Conservation (phyloP, 2,113 vertebrate genomes). For the Vanacampus margaritifer region DNA sequence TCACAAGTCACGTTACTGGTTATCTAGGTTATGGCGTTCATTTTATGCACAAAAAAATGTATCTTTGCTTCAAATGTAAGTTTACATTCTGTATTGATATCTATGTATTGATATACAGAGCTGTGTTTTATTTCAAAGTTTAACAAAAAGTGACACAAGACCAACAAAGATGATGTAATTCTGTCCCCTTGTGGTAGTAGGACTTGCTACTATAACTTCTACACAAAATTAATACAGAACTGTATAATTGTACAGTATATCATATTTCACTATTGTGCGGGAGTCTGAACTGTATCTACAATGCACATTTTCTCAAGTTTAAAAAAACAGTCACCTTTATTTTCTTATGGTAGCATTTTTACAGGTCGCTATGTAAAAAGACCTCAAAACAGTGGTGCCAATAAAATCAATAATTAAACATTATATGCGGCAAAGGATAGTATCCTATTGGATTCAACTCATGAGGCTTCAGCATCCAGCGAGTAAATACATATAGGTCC, state of each 20-base stretch:
- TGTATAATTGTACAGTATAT: neutral
- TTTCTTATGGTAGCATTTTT: slow-evolving; percentile 71
- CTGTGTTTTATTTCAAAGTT: no score
- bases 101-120: no score
- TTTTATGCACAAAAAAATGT: no score
- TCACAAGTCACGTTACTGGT: no score
- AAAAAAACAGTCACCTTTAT: slow-evolving; percentile 77
- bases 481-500: slow-evolving; percentile 62
- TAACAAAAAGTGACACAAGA: no score
- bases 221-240: no score
- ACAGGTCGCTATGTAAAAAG: slow-evolving; percentile 54
- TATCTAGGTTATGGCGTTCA: neutral
- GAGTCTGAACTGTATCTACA: neutral
- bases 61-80: no score
- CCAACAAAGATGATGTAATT: neutral
- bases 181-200: slow-evolving; percentile 28
- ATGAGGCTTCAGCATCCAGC: slow-evolving; percentile 59
- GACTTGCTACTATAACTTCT: neutral
- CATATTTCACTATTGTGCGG: no score
- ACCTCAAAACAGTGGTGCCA: slow-evolving; percentile 51
- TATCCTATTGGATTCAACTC: slow-evolving; percentile 29
- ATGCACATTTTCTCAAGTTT: slow-evolving; percentile 20
- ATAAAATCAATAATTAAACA: slow-evolving; percentile 34
- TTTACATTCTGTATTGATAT: no score
- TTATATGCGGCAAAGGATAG: slow-evolving; percentile 9